Conservation (phyloP, 2,888 invertebrate species). For the Drosophila diplacantha region DNA sequence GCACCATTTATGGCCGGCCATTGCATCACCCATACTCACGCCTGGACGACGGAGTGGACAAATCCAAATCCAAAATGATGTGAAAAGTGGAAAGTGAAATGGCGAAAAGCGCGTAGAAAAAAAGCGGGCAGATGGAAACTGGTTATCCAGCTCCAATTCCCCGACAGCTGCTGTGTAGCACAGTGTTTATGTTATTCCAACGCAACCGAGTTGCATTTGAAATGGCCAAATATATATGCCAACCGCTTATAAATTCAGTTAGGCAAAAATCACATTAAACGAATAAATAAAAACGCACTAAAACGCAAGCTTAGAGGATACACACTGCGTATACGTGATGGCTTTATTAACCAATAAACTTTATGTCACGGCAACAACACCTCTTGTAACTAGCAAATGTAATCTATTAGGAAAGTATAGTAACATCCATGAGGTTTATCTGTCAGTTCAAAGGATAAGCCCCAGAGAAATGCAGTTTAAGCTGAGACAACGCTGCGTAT, state of each 20-base stretch:
- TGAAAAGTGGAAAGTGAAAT: slow-evolving; percentile 27
- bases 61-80: slow-evolving; percentile 30
- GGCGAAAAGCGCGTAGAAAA: slow-evolving; percentile 25
- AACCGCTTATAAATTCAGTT: slow-evolving; percentile 3
- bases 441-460: background rate
- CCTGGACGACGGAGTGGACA: slow-evolving; percentile 7
- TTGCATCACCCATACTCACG: slow-evolving; percentile 37
- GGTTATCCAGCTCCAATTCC: slow-evolving; percentile 28
- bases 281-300: background rate
- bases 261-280: background rate
- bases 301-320: background rate
- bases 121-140: slow-evolving; percentile 34
- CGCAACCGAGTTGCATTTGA: background rate
- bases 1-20: slow-evolving; percentile 40
- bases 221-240: slow-evolving; percentile 11
- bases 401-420: too few species aligned
- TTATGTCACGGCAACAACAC: background rate
- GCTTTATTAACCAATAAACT: background rate
- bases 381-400: too few species aligned
- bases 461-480: background rate
- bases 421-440: background rate
- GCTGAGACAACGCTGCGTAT: background rate
- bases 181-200: slow-evolving; percentile 21
- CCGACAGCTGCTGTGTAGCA: slow-evolving; percentile 34
- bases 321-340: slow-evolving; percentile 3